Base-by-base conservation (phyloP, 2,113 vertebrate genomes). In the Clarias gariepinus region DNA sequence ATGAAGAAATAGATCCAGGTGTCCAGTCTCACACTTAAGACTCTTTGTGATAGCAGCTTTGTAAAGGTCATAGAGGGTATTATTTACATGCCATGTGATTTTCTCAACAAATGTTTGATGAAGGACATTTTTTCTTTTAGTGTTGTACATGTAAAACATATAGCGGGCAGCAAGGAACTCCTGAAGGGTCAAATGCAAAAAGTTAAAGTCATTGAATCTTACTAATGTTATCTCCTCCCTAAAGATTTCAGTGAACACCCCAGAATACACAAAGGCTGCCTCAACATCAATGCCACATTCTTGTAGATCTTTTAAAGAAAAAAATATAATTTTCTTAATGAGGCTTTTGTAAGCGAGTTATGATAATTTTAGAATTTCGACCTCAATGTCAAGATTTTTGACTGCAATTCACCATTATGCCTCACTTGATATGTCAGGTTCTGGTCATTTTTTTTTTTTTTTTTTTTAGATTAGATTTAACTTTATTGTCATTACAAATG, bases 221-320 rank as follows among this genome's bases (percentile, higher is more conserved):
- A 78, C 55, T n/a, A 78, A 28, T 8, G 52, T 55, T 55, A 15
- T 78, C 76, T 78, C 52, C 52, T 55, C 28, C 2, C 47, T 52
- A 52, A 78, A 78, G 12, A 78, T 78, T 47, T 78, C 74, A n/a
- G 74, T 78, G 23, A 78, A 78, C 21, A 78, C 53, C 52, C 74
- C 74, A 2, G 74, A 78, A 55, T 78, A 78, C 9, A 78, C 74
- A 3, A 25, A 53, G 7, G 74, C 74, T 3, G 47, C 74, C 28
- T 78, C 47, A 28, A 78, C 74, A 25, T 78, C 52, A 2, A 77
- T 23, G 23, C 47, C 47, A 77, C 36, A 41, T 41, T 41, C 36
- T 41, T 41, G 36, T 41, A 41, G 36, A 41, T 41, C 36, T 41
- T 41, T 41, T 41, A 4, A 2, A 41, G 3, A 2, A 41, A 41